phyloP scores from a whole-genome alignment of 2,797 vertebrate genomes.

The Dipus sagitta region DNA sequence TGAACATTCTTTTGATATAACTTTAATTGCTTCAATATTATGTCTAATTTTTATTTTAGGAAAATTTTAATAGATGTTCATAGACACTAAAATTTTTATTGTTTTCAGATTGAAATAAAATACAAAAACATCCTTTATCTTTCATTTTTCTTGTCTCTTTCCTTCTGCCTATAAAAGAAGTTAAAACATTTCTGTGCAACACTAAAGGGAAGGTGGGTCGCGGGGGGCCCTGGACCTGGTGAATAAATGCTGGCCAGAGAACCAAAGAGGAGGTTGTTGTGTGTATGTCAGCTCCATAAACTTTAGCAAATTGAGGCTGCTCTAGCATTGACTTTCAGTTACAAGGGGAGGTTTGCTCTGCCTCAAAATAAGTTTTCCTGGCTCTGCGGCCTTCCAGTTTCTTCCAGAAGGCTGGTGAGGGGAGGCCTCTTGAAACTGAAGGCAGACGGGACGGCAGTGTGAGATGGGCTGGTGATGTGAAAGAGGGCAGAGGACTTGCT shows the following conservation, averaged over 20 bases:
- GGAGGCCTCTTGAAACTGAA: not conserved
- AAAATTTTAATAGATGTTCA: not conserved
- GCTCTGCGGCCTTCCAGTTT: not conserved
- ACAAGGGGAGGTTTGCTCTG: fast-evolving
- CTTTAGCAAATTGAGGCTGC: no score
- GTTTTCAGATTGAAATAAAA: conserved; percentile 15
- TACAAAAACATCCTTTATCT: not conserved
- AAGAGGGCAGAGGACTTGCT: conserved; percentile 61
- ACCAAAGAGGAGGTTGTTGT: not conserved
- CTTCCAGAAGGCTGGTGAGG: not conserved
- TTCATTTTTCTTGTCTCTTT: not conserved
- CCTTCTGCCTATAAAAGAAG: conserved; percentile 7
- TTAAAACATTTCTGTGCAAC: not conserved
- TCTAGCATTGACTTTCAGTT: not conserved
- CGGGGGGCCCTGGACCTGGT: not conserved
- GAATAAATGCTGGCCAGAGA: not conserved
- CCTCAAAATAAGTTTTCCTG: not conserved
- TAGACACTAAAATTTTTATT: not conserved
- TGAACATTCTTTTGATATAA: not conserved
- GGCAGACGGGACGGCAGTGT: conserved; percentile 25
- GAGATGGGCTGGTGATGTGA: not conserved
- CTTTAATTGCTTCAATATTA: not conserved
- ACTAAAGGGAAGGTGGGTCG: not conserved
- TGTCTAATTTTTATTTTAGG: conserved; percentile 33
- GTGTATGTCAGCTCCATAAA: no score